Conservation (phyloP, 2,113 vertebrate species). For the Puffinus mauretanicus region DNA sequence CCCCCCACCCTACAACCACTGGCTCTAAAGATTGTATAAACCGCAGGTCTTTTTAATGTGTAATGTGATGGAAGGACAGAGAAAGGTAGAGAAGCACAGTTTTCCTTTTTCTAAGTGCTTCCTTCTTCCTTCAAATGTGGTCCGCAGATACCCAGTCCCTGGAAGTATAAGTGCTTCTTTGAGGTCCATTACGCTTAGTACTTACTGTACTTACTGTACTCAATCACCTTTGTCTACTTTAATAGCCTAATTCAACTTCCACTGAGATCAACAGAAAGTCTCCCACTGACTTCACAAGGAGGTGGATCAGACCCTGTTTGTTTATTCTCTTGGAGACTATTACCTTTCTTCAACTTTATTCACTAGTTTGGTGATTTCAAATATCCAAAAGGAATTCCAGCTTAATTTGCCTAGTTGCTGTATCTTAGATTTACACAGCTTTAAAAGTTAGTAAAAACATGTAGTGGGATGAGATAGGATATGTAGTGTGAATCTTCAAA, state of each 20-base stretch:
- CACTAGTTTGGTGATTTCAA: not conserved
- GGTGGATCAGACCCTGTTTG: not conserved
- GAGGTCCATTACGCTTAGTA: not conserved
- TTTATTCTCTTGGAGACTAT: not conserved
- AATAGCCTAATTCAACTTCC: not conserved
- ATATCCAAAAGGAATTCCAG: not conserved
- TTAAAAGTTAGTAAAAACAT: not conserved
- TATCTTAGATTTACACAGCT: not conserved
- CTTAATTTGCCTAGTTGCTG: not conserved
- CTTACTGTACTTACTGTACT: not conserved
- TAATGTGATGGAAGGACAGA: not conserved
- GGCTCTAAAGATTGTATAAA: not conserved
- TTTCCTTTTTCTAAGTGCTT: not conserved
- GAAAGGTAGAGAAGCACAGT: not conserved
- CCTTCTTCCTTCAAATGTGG: not conserved
- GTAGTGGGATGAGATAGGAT: not conserved
- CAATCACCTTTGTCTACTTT: not conserved
- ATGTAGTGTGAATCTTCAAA: not conserved
- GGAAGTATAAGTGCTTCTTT: not conserved
- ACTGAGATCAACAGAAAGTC: not conserved
- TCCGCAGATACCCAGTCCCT: not conserved
- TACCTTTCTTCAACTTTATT: not conserved
- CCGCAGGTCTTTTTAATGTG: not conserved
- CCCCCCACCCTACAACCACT: not conserved
- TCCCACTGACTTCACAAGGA: not conserved